A percentile compares a stretch with the other conserved stretches of the same genome.
Conservation (phyloP, 2,113 vertebrate species). For the Siniperca knerii region DNA sequence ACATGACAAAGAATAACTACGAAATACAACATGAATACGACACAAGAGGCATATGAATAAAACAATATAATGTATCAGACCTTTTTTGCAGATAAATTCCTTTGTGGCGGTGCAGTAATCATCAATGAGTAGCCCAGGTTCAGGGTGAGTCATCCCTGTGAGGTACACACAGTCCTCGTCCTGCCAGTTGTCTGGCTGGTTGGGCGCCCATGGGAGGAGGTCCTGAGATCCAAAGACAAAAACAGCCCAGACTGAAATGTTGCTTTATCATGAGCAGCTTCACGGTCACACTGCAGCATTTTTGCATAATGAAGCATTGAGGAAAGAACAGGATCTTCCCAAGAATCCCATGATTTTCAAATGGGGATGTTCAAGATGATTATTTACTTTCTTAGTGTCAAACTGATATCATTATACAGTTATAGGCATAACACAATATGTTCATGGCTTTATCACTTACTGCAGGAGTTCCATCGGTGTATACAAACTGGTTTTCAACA, state of each 20-base stretch:
- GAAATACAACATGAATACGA: neutral
- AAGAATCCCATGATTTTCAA: neutral
- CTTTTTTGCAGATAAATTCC: constrained; percentile 85
- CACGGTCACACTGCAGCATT: neutral
- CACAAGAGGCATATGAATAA: neutral
- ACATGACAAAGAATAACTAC: neutral
- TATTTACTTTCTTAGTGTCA: neutral
- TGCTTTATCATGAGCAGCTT: neutral
- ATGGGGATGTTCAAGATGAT: neutral
- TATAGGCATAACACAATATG: neutral
- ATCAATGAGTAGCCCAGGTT: constrained; percentile 79
- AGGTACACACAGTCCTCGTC: constrained; percentile 83
- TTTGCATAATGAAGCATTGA: neutral
- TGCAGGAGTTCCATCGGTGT: constrained; percentile 74
- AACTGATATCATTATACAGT: neutral
- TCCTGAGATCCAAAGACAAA: constrained; percentile 63
- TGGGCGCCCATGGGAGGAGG: constrained; percentile 69
- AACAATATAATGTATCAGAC: constrained; percentile 28
- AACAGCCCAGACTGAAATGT: neutral
- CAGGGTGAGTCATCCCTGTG: constrained; percentile 31
- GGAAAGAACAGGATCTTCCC: neutral
- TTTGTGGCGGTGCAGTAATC: constrained; percentile 68
- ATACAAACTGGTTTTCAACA: constrained; percentile 69
- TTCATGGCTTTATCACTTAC: constrained; percentile 65
- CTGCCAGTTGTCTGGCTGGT: constrained; percentile 83